Evolutionary conservation across 2,888 invertebrate species (phyloP).

Genomic region (Adela reaumurella): DNA sequence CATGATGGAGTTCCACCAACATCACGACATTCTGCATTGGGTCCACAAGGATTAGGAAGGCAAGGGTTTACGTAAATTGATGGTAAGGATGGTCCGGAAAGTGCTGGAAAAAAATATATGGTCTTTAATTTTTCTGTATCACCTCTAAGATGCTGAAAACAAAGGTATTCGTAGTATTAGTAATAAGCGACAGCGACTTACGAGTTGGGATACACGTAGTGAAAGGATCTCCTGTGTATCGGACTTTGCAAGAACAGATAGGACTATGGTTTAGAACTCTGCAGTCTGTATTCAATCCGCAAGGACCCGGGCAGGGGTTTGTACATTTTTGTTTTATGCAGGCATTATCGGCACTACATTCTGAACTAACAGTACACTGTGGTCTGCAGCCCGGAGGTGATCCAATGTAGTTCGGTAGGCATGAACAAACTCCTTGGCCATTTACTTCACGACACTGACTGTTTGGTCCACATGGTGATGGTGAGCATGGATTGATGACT

Average conservation of each 20-base stretch:
- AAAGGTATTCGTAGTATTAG: neutral
- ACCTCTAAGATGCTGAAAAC: neutral
- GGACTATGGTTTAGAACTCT: conserved; percentile 76
- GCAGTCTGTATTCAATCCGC: conserved; percentile 66
- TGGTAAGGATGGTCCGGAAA: conserved; percentile 27
- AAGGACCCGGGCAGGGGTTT: conserved; percentile 72
- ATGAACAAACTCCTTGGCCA: conserved; percentile 71
- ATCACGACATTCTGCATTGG: conserved; percentile 60
- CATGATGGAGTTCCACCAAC: conserved; percentile 62
- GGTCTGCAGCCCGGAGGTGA: conserved; percentile 75
- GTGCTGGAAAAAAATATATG: conserved; percentile 20
- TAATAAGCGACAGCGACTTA: conserved; percentile 21
- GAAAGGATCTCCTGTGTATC: conserved; percentile 67
- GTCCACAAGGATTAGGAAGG: conserved; percentile 67
- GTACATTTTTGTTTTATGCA: conserved; percentile 74
- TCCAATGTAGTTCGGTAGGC: conserved; percentile 67
- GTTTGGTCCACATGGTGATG: conserved; percentile 73
- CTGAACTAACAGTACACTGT: conserved; percentile 74
- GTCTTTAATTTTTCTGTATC: neutral
- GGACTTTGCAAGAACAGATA: conserved; percentile 65
- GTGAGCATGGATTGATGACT: conserved; percentile 58
- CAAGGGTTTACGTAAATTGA: conserved; percentile 54
- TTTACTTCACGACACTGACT: conserved; percentile 69
- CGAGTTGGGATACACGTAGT: conserved; percentile 57
- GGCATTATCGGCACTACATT: conserved; percentile 68